Evolutionary conservation across 2,888 invertebrate species (phyloP).

Genomic region (Heliconius charithonia): DNA sequence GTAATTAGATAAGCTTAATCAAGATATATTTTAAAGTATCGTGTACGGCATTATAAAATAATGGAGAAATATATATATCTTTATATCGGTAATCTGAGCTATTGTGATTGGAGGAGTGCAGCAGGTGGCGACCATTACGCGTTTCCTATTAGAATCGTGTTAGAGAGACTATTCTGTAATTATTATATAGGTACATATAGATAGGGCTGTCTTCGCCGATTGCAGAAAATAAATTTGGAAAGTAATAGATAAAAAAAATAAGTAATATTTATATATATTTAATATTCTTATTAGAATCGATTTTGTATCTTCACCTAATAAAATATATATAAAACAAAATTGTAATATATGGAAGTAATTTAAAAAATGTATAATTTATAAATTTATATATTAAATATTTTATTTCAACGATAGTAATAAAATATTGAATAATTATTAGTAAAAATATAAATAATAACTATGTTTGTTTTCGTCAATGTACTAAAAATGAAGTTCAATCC

Average conservation of each 20-base stretch:
- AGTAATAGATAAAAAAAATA: neutral
- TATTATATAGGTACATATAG: conserved; percentile 59
- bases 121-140: conserved; percentile 69
- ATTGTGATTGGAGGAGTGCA: conserved; percentile 58
- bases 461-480: too few relatives aligned
- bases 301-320: too few relatives aligned
- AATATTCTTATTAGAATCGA: too few relatives aligned
- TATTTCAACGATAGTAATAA: too few relatives aligned
- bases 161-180: conserved; percentile 71
- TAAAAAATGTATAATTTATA: too few relatives aligned
- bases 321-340: too few relatives aligned
- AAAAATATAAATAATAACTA: too few relatives aligned
- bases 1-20: conserved; percentile 28
- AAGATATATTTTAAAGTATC: conserved; percentile 24
- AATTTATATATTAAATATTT: too few relatives aligned
- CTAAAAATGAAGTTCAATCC: too few relatives aligned
- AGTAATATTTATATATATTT: too few relatives aligned
- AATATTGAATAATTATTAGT: too few relatives aligned
- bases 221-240: neutral
- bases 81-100: conserved; percentile 28
- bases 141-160: conserved; percentile 80
- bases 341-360: too few relatives aligned
- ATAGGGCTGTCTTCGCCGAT: conserved; percentile 45
- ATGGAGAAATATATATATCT: conserved; percentile 19
- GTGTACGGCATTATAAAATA: conserved; percentile 27